Conservation (phyloP, 2,888 invertebrate species). For the Perdita meconis region DNA sequence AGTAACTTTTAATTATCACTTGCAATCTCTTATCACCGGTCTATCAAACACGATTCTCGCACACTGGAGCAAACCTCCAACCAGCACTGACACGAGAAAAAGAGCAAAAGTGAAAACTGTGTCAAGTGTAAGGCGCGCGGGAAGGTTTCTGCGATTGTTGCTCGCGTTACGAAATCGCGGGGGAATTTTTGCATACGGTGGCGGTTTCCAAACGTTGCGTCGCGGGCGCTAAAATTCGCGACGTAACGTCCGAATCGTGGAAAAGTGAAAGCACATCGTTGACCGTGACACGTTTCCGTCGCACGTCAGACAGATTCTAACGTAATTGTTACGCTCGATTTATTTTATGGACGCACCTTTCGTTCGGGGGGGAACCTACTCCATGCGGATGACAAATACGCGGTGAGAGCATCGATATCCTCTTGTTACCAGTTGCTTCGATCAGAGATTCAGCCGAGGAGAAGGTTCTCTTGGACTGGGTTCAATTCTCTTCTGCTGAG, state of each 20-base stretch:
- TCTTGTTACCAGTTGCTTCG: slow-evolving; percentile 2
- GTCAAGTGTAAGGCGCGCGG: slow-evolving; percentile 1
- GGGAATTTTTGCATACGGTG: slow-evolving; percentile 8
- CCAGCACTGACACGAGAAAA: no score
- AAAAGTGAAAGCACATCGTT: slow-evolving; percentile 60
- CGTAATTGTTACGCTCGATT: slow-evolving; percentile 15
- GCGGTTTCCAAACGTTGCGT: slow-evolving; percentile 2
- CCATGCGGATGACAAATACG: neutral
- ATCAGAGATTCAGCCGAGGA: neutral
- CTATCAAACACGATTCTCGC: no score
- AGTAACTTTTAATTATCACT: no score
- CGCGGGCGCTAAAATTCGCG: slow-evolving; percentile 5
- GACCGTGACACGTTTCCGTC: slow-evolving; percentile 67
- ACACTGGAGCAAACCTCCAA: no score
- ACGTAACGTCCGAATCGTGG: slow-evolving; percentile 35
- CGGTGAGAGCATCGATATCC: slow-evolving; percentile 2
- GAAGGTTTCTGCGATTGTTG: neutral
- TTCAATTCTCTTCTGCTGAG: no score
- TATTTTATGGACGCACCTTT: neutral
- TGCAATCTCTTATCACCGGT: no score
- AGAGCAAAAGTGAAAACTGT: no score
- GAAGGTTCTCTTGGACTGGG: neutral
- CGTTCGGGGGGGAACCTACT: neutral
- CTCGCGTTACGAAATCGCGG: slow-evolving; percentile 10
- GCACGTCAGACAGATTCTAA: slow-evolving; percentile 48